Percentiles rank a stretch among this genome's conserved stretches.
These are phyloP conservation scores for Forficula auricularia DNA, from an alignment of 1,140 invertebrate genomes.

Conservation along the genomic window DNA sequence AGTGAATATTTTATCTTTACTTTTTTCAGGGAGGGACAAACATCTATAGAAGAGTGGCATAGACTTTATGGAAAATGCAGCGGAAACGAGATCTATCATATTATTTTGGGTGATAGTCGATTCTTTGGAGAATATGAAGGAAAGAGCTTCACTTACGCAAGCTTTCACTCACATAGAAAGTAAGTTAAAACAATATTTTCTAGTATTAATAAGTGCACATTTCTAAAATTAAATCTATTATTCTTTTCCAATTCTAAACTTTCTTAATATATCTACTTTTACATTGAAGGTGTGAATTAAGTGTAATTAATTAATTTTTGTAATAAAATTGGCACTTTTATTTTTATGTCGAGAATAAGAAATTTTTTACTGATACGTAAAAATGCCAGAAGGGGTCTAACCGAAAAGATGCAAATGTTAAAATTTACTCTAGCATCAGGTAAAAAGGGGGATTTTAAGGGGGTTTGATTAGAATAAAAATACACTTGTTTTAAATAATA, in stretches of 20 bases:
- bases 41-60: conserved; percentile 94
- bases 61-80: conserved; percentile 90
- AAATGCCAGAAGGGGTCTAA: too few relatives aligned
- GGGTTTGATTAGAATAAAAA: too few relatives aligned
- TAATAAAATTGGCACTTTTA: too few relatives aligned
- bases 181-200: conserved; percentile 35
- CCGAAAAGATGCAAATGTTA: too few relatives aligned
- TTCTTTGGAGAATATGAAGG: conserved; percentile 97
- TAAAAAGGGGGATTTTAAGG: too few relatives aligned
- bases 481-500: too few relatives aligned
- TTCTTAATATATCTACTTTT: conserved; percentile 2
- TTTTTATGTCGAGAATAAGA: too few relatives aligned
- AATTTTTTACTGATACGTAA: too few relatives aligned
- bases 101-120: conserved; percentile 78
- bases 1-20: background rate
- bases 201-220: background rate
- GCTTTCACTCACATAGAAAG: conserved; percentile 95
- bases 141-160: conserved; percentile 96
- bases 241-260: conserved; percentile 5
- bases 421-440: too few relatives aligned
- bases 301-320: too few relatives aligned
- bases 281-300: too few relatives aligned
- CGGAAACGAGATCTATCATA: conserved; percentile 98
- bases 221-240: conserved; percentile 1
- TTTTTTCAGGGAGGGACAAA: conserved; percentile 75